These are phyloP conservation scores for Apostichopus leukothele DNA, from an alignment of 53 echinoderm and acorn worm genomes.

Conservation along the genomic window DNA sequence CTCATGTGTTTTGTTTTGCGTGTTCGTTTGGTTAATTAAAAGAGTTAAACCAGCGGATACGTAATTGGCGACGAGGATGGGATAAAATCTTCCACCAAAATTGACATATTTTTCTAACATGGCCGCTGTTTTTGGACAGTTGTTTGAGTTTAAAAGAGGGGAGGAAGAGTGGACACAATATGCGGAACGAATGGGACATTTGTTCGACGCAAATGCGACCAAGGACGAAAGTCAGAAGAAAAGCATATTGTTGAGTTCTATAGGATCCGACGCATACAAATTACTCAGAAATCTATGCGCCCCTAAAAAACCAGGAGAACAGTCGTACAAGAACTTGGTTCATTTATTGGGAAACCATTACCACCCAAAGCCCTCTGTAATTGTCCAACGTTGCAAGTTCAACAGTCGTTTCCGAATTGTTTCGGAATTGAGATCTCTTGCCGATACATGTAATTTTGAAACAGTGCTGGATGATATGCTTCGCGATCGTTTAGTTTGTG, in stretches of 20 bases:
- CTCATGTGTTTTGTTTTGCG: too few relatives aligned
- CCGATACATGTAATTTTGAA: constrained; percentile 50
- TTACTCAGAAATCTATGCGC: constrained; percentile 31
- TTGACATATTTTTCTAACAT: too few relatives aligned
- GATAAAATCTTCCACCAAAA: too few relatives aligned
- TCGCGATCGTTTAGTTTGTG: constrained; percentile 48
- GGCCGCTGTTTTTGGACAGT: too few relatives aligned
- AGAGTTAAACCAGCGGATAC: too few relatives aligned
- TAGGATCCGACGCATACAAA: constrained; percentile 2
- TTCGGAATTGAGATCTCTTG: constrained; percentile 36
- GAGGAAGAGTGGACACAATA: constrained; percentile 39
- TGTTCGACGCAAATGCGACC: constrained; percentile 30
- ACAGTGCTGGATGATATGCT: constrained; percentile 40
- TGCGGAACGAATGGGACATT: constrained; percentile 9
- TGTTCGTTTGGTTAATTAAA: too few relatives aligned
- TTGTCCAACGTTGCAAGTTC: constrained; percentile 34
- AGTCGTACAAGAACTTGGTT: constrained; percentile 41
- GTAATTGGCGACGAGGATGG: too few relatives aligned
- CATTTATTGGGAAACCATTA: constrained; percentile 42
- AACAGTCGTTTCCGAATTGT: constrained; percentile 28
- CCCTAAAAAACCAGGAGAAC: constrained; percentile 51
- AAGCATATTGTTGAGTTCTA: constrained; percentile 11
- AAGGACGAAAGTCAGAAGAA: background rate
- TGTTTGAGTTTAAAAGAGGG: background rate
- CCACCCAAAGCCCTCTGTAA: constrained; percentile 14